These are phyloP conservation scores for Priapulus caudatus DNA, from an alignment of 2,888 invertebrate species.

Conservation along the genomic window DNA sequence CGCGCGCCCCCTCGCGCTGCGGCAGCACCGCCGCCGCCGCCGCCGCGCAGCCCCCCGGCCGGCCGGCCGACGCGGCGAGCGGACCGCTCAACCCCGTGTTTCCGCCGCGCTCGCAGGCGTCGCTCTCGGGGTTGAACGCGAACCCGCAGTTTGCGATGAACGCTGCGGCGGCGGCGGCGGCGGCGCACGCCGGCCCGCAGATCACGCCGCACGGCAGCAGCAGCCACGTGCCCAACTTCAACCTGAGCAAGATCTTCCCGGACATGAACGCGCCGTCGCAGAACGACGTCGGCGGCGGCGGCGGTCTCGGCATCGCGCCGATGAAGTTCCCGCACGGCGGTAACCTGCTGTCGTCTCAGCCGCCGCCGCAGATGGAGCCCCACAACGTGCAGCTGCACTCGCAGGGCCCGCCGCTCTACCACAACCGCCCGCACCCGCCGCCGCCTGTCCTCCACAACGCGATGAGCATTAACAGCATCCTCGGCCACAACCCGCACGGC, in stretches of 20 bases:
- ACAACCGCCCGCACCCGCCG: slow-evolving; percentile 31
- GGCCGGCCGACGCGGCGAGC: too few species aligned
- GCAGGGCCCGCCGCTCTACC: slow-evolving; percentile 26
- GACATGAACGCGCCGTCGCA: slow-evolving; percentile 29
- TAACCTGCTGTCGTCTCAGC: slow-evolving; percentile 29
- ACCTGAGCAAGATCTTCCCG: slow-evolving; percentile 33
- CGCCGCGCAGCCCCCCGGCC: slow-evolving; percentile 27
- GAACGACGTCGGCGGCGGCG: slow-evolving; percentile 21
- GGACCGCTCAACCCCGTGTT: slow-evolving; percentile 30
- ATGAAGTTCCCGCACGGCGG: slow-evolving; percentile 36
- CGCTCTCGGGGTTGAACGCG: slow-evolving; percentile 33
- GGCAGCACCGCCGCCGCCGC: slow-evolving; percentile 20
- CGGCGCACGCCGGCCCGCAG: slow-evolving; percentile 23
- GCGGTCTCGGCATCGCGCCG: slow-evolving; percentile 34
- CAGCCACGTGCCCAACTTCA: slow-evolving; percentile 35
- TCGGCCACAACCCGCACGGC: slow-evolving; percentile 36
- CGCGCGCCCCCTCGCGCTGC: slow-evolving; percentile 26
- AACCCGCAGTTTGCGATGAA: slow-evolving; percentile 33
- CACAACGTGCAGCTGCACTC: slow-evolving; percentile 30
- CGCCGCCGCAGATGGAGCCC: slow-evolving; percentile 29
- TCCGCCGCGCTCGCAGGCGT: slow-evolving; percentile 30
- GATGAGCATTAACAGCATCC: slow-evolving; percentile 36
- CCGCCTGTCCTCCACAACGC: slow-evolving; percentile 31
- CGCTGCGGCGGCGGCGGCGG: slow-evolving; percentile 17
- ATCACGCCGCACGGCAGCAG: slow-evolving; percentile 28